These are phyloP conservation scores for Danio choprae DNA, from an alignment of 2,797 vertebrate genomes.

Conservation along the genomic window DNA sequence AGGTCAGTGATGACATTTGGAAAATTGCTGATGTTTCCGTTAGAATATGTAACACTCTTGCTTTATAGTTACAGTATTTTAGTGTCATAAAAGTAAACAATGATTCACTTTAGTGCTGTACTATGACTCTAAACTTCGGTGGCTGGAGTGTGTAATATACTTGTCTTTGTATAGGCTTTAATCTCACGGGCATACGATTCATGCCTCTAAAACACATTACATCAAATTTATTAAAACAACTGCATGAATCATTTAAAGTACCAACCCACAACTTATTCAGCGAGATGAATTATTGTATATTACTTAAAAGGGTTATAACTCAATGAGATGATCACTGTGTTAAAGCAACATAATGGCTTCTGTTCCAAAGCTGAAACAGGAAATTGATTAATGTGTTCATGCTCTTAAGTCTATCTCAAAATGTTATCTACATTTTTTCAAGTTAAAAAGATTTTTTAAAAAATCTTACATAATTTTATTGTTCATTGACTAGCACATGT, in stretches of 20 bases:
- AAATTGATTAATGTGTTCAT: not conserved
- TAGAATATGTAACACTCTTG: slow-evolving; percentile 14
- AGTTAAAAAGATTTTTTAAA: not conserved
- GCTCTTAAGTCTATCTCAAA: not conserved
- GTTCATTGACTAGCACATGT: too few relatives aligned
- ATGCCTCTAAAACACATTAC: not conserved
- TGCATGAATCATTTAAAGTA: not conserved
- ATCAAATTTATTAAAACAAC: not conserved
- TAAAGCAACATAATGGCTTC: not conserved
- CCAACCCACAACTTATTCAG: not conserved
- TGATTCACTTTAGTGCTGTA: not conserved
- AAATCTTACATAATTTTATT: too few relatives aligned
- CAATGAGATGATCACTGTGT: not conserved
- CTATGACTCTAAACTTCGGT: not conserved
- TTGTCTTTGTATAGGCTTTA: not conserved
- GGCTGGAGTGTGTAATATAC: not conserved
- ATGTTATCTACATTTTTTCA: not conserved
- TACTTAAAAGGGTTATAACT: not conserved
- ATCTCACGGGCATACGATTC: not conserved
- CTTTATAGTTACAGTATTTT: slow-evolving; percentile 14
- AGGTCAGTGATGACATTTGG: slow-evolving; percentile 33
- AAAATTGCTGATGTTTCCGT: slow-evolving; percentile 31
- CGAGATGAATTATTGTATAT: not conserved
- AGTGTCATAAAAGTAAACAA: slow-evolving; percentile 20
- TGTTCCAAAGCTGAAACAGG: not conserved